These are phyloP conservation scores for Channa striata DNA, from an alignment of 2,797 vertebrate species.

Conservation along the genomic window DNA sequence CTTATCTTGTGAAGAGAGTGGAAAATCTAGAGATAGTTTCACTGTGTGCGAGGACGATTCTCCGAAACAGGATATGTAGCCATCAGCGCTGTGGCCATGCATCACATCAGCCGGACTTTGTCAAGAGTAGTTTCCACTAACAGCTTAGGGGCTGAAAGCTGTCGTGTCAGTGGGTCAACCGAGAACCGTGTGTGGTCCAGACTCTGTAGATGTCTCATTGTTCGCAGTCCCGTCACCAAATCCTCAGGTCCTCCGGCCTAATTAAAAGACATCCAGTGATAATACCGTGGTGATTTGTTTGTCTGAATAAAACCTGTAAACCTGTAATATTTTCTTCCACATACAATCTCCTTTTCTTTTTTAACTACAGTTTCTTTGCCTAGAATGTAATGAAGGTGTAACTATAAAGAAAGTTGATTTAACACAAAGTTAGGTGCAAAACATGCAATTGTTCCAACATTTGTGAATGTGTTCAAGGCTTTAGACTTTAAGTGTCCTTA, in stretches of 20 bases:
- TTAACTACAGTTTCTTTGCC: too few species aligned
- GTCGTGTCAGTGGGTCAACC: slow-evolving; percentile 46
- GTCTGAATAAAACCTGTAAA: not conserved
- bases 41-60: slow-evolving; percentile 23
- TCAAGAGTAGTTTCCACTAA: slow-evolving; percentile 61
- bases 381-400: too few species aligned
- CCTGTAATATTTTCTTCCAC: too few species aligned
- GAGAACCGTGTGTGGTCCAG: slow-evolving; percentile 34
- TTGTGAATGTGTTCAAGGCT: too few species aligned
- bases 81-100: slow-evolving; percentile 30
- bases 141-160: slow-evolving; percentile 47
- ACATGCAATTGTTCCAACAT: too few species aligned
- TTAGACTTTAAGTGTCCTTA: too few species aligned
- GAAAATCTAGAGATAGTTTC: slow-evolving; percentile 15
- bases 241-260: slow-evolving; percentile 25
- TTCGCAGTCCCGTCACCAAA: slow-evolving; percentile 47
- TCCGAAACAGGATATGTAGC: slow-evolving; percentile 63
- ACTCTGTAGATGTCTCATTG: slow-evolving; percentile 30
- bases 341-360: too few species aligned
- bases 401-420: too few species aligned
- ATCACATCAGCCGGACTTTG: slow-evolving; percentile 40
- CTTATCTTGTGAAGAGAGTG: not conserved
- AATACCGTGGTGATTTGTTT: slow-evolving; percentile 15
- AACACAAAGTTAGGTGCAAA: too few species aligned
- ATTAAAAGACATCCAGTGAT: slow-evolving; percentile 49